Evolutionary conservation across 2,113 vertebrate species (phyloP), one percentile per base, ranked within the genome.

Genomic region (Calyptommatus sinebrachiatus): DNA sequence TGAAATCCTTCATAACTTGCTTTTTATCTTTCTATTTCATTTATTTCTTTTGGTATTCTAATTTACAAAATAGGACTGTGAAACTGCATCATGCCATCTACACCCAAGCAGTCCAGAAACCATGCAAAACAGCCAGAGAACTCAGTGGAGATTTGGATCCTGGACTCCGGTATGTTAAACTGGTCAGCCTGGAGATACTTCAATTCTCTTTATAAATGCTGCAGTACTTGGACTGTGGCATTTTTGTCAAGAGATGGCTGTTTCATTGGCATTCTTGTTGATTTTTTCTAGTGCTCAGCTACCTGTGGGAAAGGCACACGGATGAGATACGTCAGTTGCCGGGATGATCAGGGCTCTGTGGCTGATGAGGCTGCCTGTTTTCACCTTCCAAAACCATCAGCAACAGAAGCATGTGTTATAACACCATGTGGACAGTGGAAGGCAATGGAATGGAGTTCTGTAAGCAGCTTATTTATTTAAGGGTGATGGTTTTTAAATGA

Each of bases 81-180:
- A 99, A 92, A 85, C 95, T 88, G 91, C 94, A 76, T 91, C 95
- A 9, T 99, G 98, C 92, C 96, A 96, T 79, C 94, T 94, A 81
- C 95, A 94, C 67, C 95, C 96, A 62, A 90, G 93, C 84, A 91
- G 86, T 80, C 94, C 95, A 0, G 97, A 96, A 88, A 89, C 95
- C 65, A 97, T 97, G 90, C 94, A 94, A 85, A 93, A 82, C 68
- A 45, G 78, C 73, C 96, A 96, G 80, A 96, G 97, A 93, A 99
- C 98, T 0, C 97, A 99, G 89, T 99, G 98, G 98, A 93, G 98
- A 88, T 99, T 98, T 92, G 98, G 98, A 86, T 99, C 98, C 72
- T 99, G 98, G 98, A 99, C 98, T 71, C 97, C 97, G 69, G 98
- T 99, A 93, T 89, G 94, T 31, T 62, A 69, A 60, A 60, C 28